These are phyloP conservation scores for Neostethus bicornis DNA, from an alignment of 2,797 vertebrate species.

Conservation along the genomic window DNA sequence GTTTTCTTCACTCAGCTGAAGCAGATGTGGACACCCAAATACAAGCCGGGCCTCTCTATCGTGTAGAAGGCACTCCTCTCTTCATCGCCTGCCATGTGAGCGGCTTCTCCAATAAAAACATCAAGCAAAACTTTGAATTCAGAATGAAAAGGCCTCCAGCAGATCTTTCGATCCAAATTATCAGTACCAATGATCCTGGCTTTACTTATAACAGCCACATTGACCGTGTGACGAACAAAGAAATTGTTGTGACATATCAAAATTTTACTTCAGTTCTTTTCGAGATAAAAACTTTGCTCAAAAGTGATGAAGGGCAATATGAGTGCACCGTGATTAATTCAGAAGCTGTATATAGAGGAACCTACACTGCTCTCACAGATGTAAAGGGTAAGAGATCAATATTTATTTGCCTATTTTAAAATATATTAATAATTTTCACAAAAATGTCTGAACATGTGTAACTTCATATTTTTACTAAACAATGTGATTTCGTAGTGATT, in stretches of 20 bases:
- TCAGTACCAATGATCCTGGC: neutral
- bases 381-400: conserved; percentile 70
- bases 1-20: conserved; percentile 55
- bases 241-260: conserved; percentile 59
- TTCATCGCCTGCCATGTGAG: conserved; percentile 76
- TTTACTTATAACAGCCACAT: conserved; percentile 36
- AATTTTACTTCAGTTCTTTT: conserved; percentile 67
- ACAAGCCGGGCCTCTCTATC: conserved; percentile 77
- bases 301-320: conserved; percentile 69
- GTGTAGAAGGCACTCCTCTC: conserved; percentile 62
- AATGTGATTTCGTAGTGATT: conserved; percentile 80
- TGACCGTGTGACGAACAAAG: rapidly evolving
- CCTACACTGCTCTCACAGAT: conserved; percentile 57
- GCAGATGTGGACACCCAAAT: conserved; percentile 62
- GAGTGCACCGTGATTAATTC: conserved; percentile 67
- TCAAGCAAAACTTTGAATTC: conserved; percentile 62
- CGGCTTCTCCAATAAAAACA: conserved; percentile 23
- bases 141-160: conserved; percentile 10
- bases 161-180: conserved; percentile 40
- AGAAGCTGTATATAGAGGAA: neutral
- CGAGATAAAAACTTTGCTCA: conserved; percentile 56
- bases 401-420: neutral
- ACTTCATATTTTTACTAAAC: conserved; percentile 17
- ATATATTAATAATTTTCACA: neutral
- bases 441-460: neutral